A percentile compares a stretch with the other conserved stretches of the same genome.
Evolutionary conservation across 2,888 invertebrate genomes (phyloP).

Genomic region (Metellina segmentata): DNA sequence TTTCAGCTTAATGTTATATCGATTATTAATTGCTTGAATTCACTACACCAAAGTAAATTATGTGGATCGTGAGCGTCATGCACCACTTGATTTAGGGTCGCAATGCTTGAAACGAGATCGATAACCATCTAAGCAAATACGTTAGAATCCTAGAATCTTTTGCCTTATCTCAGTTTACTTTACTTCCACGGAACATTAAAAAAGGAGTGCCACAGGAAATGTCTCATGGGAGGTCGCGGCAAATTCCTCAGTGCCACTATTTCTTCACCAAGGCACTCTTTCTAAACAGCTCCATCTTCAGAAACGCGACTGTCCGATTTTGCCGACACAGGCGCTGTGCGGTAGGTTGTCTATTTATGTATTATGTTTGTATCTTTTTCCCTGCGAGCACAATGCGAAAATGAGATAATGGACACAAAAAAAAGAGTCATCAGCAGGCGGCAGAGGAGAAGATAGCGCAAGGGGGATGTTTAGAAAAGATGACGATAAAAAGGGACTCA

Average conservation of each 20-base stretch:
- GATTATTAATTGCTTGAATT: too few relatives aligned
- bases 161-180: too few relatives aligned
- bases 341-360: neutral
- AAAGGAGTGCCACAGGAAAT: neutral
- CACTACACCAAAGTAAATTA: too few relatives aligned
- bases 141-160: too few relatives aligned
- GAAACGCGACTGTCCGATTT: neutral
- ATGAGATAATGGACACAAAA: neutral
- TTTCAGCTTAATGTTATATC: too few relatives aligned
- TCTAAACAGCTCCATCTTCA: neutral
- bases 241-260: neutral
- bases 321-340: neutral
- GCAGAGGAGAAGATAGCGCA: neutral
- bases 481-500: constrained; percentile 41
- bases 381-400: neutral
- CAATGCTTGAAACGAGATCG: too few relatives aligned
- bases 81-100: too few relatives aligned
- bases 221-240: neutral
- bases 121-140: too few relatives aligned
- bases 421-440: neutral
- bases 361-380: neutral
- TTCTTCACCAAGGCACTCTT: too few relatives aligned
- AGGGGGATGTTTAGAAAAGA: neutral
- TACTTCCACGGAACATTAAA: neutral
- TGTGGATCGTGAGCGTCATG: too few relatives aligned